These are phyloP conservation scores for Picus viridis DNA, from an alignment of 2,797 vertebrate genomes.

Conservation along the genomic window DNA sequence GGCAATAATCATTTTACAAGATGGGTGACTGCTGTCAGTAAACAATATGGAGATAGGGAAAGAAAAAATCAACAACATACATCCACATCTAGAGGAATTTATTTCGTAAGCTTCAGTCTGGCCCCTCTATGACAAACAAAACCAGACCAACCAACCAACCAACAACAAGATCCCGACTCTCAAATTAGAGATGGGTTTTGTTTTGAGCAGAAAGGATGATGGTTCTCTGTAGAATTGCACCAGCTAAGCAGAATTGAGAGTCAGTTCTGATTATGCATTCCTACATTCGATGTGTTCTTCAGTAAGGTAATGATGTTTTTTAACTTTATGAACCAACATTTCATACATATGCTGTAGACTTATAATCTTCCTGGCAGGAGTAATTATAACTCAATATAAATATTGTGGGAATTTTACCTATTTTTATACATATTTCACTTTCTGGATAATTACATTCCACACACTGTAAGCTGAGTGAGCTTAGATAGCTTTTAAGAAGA, in stretches of 20 bases:
- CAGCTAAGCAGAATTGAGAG: conserved; percentile 72
- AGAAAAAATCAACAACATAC: background rate
- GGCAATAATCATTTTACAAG: conserved; percentile 81
- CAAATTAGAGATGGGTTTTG: conserved; percentile 41
- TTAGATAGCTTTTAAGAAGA: conserved; percentile 59
- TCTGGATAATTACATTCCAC: conserved; percentile 70
- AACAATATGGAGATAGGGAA: conserved; percentile 31
- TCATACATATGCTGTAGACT: conserved; percentile 76
- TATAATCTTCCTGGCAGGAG: conserved; percentile 69
- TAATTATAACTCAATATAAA: conserved; percentile 73
- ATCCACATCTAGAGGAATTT: conserved; percentile 55
- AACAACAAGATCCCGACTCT: background rate
- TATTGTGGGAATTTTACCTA: conserved; percentile 79
- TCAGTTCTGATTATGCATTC: conserved; percentile 75
- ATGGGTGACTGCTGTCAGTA: conserved; percentile 67
- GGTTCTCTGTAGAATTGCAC: conserved; percentile 73
- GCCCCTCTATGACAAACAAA: conserved; percentile 48
- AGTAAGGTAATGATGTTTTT: conserved; percentile 68
- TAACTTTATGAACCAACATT: conserved; percentile 75
- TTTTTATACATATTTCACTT: conserved; percentile 80
- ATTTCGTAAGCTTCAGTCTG: conserved; percentile 43
- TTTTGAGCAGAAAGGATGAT: conserved; percentile 59
- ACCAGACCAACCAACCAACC: background rate
- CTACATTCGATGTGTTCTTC: conserved; percentile 70
- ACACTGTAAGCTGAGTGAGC: conserved; percentile 50